These are phyloP conservation scores for Notospermus geniculatus DNA, from an alignment of 1,140 invertebrate genomes.

Conservation along the genomic window DNA sequence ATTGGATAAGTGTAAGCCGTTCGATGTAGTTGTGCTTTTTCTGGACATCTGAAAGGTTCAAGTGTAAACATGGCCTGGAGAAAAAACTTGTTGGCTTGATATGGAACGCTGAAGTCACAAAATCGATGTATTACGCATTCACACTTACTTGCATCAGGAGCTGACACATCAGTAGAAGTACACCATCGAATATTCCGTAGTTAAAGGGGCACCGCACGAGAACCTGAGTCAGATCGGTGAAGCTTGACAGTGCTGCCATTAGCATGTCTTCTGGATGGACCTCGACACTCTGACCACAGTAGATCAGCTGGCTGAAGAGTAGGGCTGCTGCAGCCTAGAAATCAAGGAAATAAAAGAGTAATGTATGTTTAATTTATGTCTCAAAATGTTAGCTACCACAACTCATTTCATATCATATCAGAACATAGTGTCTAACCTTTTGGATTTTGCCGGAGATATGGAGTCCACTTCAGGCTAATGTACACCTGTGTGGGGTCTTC, in stretches of 20 bases:
- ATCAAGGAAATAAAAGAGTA: slow-evolving; percentile 11
- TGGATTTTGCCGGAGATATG: no score
- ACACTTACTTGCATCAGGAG: slow-evolving; percentile 46
- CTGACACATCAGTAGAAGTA: slow-evolving; percentile 51
- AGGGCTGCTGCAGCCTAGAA: slow-evolving; percentile 51
- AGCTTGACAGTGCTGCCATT: slow-evolving; percentile 51
- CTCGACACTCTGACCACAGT: slow-evolving; percentile 47
- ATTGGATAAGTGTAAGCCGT: no score
- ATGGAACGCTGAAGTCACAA: slow-evolving; percentile 52
- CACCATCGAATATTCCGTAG: slow-evolving; percentile 55
- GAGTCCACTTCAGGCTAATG: no score
- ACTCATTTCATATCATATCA: no score
- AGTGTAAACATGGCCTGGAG: slow-evolving; percentile 50
- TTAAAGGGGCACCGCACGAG: slow-evolving; percentile 55
- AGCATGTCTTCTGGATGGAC: slow-evolving; percentile 54
- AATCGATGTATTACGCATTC: slow-evolving; percentile 17
- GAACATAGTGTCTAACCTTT: no score
- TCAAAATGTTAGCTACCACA: no score
- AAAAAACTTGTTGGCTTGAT: slow-evolving; percentile 54
- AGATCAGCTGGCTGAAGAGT: slow-evolving; percentile 53
- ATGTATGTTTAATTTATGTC: neutral
- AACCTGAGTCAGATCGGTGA: slow-evolving; percentile 54
- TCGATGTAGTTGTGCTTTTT: no score
- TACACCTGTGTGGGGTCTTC: no score
- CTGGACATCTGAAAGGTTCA: slow-evolving; percentile 53